A percentile compares a stretch with the other conserved stretches of the same genome.
phyloP scores from a whole-genome alignment of 2,888 invertebrate genomes.

The Fabriciana adippe region DNA sequence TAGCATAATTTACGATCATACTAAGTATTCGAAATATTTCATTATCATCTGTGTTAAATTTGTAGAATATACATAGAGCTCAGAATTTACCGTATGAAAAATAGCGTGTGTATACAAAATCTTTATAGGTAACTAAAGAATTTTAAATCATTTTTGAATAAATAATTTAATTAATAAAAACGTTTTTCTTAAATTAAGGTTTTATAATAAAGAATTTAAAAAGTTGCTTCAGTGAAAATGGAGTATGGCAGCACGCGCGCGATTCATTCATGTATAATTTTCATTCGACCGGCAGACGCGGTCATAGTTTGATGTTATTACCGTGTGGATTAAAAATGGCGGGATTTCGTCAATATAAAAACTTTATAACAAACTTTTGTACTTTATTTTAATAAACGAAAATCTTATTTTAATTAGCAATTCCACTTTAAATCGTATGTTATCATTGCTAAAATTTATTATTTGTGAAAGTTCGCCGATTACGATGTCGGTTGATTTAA shows the following conservation, averaged over 20 bases:
- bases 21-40: no score
- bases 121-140: no score
- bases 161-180: not conserved
- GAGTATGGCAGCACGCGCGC: constrained; percentile 29
- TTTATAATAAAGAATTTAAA: not conserved
- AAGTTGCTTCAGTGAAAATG: no score
- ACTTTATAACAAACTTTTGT: constrained; percentile 71
- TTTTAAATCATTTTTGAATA: not conserved
- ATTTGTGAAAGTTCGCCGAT: constrained; percentile 70
- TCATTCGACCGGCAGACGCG: constrained; percentile 68
- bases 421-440: constrained; percentile 48
- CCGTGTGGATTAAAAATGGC: constrained; percentile 59
- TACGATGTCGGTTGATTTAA: constrained; percentile 82
- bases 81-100: no score
- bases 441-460: constrained; percentile 15
- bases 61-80: no score
- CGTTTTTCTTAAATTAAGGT: not conserved
- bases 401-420: constrained; percentile 39
- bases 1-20: no score
- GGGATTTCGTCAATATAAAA: constrained; percentile 70
- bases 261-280: constrained; percentile 43
- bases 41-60: no score
- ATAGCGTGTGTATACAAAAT: no score
- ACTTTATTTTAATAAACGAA: constrained; percentile 42
- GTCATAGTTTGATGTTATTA: constrained; percentile 43